These are phyloP conservation scores for Aldabrachelys gigantea DNA, from an alignment of 2,113 vertebrate genomes.

Conservation along the genomic window DNA sequence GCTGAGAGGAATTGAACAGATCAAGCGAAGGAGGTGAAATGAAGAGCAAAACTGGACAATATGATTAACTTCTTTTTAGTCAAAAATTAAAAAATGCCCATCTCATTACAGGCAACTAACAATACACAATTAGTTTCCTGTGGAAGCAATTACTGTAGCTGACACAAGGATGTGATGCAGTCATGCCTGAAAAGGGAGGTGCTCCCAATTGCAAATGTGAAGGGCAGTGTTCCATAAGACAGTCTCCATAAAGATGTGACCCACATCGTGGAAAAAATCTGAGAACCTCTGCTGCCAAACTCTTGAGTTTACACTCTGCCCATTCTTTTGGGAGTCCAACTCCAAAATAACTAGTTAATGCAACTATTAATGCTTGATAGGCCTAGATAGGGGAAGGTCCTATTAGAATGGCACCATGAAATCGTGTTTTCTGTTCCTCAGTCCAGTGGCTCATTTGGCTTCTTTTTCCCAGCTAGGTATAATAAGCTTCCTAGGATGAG, in stretches of 20 bases:
- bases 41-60: not conserved
- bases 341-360: slow-evolving; percentile 20
- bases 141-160: not conserved
- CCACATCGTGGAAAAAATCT: not conserved
- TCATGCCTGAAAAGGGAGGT: not conserved
- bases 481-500: slow-evolving; percentile 45
- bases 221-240: not conserved
- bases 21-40: not conserved
- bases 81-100: not conserved
- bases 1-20: not conserved
- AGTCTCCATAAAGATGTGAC: not conserved
- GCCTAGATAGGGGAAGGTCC: not conserved
- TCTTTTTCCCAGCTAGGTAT: slow-evolving; percentile 30
- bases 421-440: slow-evolving; percentile 34
- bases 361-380: not conserved
- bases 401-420: not conserved
- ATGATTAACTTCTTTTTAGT: not conserved
- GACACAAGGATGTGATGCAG: not conserved
- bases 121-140: not conserved
- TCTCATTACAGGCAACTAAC: not conserved
- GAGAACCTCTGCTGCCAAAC: not conserved
- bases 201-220: not conserved
- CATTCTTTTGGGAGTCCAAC: not conserved
- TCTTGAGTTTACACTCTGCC: not conserved
- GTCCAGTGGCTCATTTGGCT: not conserved